These are phyloP conservation scores for rat (Rattus norvegicus) DNA, from an alignment of 2,113 vertebrate genomes.

Conservation along the genomic window GRCr8 NC_086030.1:28467001-28467500, in stretches of 20 bases:
- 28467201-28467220: neutral
- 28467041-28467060: neutral
- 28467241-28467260: neutral
- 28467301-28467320: neutral
- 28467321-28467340: neutral
- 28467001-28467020: neutral
- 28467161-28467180: neutral
- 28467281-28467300: neutral
- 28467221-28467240: neutral
- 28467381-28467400: neutral
- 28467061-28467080: too few relatives aligned
- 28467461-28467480: neutral
- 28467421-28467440: neutral
- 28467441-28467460: neutral
- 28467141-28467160: neutral
- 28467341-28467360: neutral
- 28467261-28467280: neutral
- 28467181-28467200: neutral
- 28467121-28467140: neutral
- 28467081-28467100: neutral
- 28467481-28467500: neutral
- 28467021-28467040: neutral
- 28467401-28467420: too few relatives aligned
- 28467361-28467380: neutral
- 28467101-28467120: neutral